These are phyloP conservation scores for Dasysyrphus tricinctus DNA, from an alignment of 2,888 invertebrate species.

Conservation along the genomic window DNA sequence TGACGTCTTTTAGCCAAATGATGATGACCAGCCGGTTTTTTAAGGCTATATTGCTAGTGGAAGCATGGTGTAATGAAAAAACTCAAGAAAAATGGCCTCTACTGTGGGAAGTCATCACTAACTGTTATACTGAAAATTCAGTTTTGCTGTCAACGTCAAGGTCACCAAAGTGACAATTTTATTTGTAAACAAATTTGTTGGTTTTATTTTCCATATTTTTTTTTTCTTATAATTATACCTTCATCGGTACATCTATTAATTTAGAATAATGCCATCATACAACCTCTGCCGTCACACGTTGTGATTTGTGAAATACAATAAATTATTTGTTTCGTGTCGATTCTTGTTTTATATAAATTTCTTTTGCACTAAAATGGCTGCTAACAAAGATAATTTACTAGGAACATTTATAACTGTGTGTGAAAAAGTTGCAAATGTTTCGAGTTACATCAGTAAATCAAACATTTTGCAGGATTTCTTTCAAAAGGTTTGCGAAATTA, in stretches of 20 bases:
- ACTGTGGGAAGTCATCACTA: not conserved
- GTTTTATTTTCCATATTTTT: not conserved
- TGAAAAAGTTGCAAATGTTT: constrained; percentile 89
- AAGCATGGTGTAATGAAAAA: no score
- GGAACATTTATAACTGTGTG: constrained; percentile 91
- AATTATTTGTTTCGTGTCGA: not conserved
- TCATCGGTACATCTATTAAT: no score
- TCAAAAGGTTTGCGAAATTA: constrained; percentile 82
- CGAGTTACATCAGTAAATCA: constrained; percentile 93
- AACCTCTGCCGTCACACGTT: not conserved
- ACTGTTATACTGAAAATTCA: constrained; percentile 80
- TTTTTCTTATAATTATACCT: no score
- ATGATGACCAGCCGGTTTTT: no score
- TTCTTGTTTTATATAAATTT: not conserved
- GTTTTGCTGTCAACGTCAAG: not conserved
- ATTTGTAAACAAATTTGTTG: not conserved
- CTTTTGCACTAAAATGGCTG: constrained; percentile 34
- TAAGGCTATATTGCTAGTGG: no score
- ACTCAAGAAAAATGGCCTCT: not conserved
- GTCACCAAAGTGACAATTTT: constrained; percentile 4
- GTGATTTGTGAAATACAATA: constrained; percentile 46
- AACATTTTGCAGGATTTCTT: constrained; percentile 88
- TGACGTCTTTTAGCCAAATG: no score
- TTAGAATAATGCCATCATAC: not conserved
- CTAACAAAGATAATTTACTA: constrained; percentile 88